Conservation (phyloP, 2,113 vertebrate species). For the Pantherophis guttatus region DNA sequence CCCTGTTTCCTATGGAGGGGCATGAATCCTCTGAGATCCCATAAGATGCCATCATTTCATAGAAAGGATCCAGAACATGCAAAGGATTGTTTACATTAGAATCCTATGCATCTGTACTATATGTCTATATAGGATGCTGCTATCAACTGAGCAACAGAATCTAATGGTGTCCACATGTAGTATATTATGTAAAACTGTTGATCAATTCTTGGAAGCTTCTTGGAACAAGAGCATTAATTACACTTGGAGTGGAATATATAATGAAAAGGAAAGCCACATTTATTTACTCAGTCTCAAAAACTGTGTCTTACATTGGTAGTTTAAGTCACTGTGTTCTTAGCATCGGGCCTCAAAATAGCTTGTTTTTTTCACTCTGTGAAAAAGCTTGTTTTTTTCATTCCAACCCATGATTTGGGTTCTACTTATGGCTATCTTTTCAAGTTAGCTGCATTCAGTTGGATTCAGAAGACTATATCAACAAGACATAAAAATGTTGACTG, state of each 20-base stretch:
- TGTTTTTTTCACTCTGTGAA: background rate
- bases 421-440: background rate
- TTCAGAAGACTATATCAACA: background rate
- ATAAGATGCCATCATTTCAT: background rate
- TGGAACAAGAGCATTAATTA: background rate
- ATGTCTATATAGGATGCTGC: background rate
- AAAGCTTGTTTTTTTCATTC: background rate
- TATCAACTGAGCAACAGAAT: background rate
- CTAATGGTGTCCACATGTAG: background rate
- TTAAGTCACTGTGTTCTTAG: background rate
- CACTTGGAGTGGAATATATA: background rate
- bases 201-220: background rate
- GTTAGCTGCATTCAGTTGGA: background rate
- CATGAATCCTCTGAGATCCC: background rate
- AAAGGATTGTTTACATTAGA: background rate
- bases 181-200: background rate
- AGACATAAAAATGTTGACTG: background rate
- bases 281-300: background rate
- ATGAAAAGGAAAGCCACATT: background rate
- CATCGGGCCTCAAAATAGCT: background rate
- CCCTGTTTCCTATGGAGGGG: background rate
- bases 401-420: background rate
- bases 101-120: background rate
- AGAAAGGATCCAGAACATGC: background rate
- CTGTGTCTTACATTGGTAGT: background rate